Percentiles rank a stretch among this genome's conserved stretches.
These are phyloP conservation scores for Fopius arisanus DNA, from an alignment of 1,140 invertebrate genomes.

Conservation along the genomic window DNA sequence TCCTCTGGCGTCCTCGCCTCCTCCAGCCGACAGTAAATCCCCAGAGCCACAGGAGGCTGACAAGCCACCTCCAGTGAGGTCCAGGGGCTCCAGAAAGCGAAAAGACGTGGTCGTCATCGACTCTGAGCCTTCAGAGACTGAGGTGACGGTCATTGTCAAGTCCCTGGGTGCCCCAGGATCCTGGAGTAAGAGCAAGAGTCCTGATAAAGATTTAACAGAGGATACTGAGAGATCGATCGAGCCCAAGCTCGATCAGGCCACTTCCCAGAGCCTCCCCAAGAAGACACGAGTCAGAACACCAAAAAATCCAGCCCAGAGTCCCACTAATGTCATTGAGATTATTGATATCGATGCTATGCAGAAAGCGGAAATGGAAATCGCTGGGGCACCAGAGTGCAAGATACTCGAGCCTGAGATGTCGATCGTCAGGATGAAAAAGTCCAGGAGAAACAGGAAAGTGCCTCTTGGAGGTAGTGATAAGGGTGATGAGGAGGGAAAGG, in stretches of 20 bases:
- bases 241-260: constrained; percentile 13
- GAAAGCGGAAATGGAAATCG: constrained; percentile 42
- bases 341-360: constrained; percentile 56
- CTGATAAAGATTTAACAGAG: constrained; percentile 34
- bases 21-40: constrained; percentile 12
- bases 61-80: not conserved
- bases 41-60: not conserved
- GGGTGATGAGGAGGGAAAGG: not conserved
- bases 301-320: constrained; percentile 10
- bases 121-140: constrained; percentile 26
- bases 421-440: constrained; percentile 33
- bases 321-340: constrained; percentile 48
- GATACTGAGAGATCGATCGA: constrained; percentile 34
- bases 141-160: constrained; percentile 46
- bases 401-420: constrained; percentile 37
- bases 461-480: not conserved
- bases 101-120: constrained; percentile 48
- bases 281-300: constrained; percentile 33
- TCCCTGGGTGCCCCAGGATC: constrained; percentile 15
- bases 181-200: constrained; percentile 36
- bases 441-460: constrained; percentile 36
- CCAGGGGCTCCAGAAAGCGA: constrained; percentile 31
- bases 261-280: constrained; percentile 37
- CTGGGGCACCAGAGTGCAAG: constrained; percentile 44
- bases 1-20: not conserved